Evolutionary conservation across 2,888 invertebrate species (phyloP), one percentile per base, ranked within the genome.

Genomic region (Rhingia rostrata): DNA sequence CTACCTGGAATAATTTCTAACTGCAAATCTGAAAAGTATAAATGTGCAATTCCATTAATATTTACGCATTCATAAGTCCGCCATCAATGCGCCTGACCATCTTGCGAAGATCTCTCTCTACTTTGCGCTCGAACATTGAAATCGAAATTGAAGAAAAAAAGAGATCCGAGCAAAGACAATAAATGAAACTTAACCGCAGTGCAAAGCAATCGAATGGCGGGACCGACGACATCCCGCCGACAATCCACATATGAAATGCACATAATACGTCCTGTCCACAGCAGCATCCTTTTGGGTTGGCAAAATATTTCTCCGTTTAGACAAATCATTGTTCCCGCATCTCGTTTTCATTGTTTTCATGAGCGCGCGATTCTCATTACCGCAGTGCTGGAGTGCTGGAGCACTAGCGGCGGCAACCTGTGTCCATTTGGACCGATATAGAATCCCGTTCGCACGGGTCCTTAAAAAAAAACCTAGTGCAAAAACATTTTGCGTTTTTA

Each of bases 121-220:
- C 14, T 6, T 3, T 9, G 43, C 45, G 35, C 12, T 22, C 12
- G 39, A 37, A 66, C 63, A 75, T 45, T 54, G 51, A 64, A 64
- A 53, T 63, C 22, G 39, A 58, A 77, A 70, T 60, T 61, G 60
- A 70, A 69, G 35, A 37, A 56, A 58, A 58, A 69, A 58, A 63
- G 37, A 49, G 49, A 43, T n/a, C 63, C 66, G 53, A 47, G 51
- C 14, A 58, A 51, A 54, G 9, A 69, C 58, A 51, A 70, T 81
- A 80, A 78, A 83, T 85, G 86, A 85, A 85, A 82, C 70, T 86
- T 75, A 88, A 86, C 86, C 86, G 83, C 64, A 63, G 60, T 2
- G 22, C 22, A 86, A 87, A 82, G 70, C 83, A 86, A 86, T 88
- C 87, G 85, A 86, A 81, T 51, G 47, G 67, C 81, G 43, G 49